A percentile compares a stretch with the other conserved stretches of the same genome.
These are phyloP conservation scores for Orbicella faveolata DNA, from an alignment of 64 coral and sea anemone species.

Conservation along the genomic window DNA sequence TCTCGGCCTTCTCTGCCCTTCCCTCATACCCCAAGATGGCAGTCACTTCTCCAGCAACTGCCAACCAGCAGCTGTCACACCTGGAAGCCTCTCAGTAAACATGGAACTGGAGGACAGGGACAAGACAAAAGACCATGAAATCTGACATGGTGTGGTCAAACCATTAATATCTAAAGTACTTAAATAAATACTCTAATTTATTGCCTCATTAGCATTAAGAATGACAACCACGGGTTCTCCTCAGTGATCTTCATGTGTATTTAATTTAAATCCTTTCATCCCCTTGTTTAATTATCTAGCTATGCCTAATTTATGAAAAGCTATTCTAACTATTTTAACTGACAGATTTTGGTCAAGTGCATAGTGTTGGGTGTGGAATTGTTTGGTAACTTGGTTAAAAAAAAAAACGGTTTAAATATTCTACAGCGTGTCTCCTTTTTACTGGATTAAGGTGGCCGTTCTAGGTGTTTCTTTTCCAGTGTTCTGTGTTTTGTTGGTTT, in stretches of 20 bases:
- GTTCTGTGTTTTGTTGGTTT: neutral
- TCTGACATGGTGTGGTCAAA: neutral
- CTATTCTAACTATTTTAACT: neutral
- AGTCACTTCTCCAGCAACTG: conserved; percentile 25
- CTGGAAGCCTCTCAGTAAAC: conserved; percentile 45
- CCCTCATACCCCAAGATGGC: conserved; percentile 58
- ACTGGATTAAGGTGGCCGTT: neutral
- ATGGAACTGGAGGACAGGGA: neutral
- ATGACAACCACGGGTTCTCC: neutral
- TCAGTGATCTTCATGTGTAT: neutral
- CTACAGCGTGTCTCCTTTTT: neutral
- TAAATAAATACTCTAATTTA: conserved; percentile 1
- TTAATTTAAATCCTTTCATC: neutral
- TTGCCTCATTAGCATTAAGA: neutral
- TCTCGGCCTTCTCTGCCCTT: conserved; percentile 48
- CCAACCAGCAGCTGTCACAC: neutral
- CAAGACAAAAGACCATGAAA: neutral
- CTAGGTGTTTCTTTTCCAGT: neutral
- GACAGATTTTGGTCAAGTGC: neutral
- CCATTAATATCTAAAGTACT: conserved; percentile 1
- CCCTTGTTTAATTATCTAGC: neutral
- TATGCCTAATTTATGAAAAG: neutral
- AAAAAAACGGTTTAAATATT: neutral
- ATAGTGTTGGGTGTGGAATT: neutral
- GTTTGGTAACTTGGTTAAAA: neutral